Conservation (phyloP, 1,140 invertebrate genomes). For the Papilio polytes region DNA sequence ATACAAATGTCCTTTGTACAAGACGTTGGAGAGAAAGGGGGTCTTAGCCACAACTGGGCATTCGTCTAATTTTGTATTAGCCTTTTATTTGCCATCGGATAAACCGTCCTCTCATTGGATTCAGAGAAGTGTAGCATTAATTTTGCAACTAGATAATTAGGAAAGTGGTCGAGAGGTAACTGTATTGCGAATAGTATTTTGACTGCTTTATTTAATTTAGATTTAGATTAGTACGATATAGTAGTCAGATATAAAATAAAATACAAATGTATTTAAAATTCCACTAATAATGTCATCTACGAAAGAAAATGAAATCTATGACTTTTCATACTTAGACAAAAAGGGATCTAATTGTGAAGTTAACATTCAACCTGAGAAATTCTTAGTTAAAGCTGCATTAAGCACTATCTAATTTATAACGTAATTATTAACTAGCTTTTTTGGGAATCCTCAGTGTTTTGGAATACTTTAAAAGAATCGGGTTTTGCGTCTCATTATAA, state of each 20-base stretch:
- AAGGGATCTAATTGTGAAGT: not conserved
- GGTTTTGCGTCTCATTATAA: not conserved
- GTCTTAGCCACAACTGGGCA: conserved; percentile 94
- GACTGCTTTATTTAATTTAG: not conserved
- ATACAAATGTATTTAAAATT: not conserved
- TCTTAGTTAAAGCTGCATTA: not conserved
- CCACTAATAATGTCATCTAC: no score
- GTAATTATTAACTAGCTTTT: not conserved
- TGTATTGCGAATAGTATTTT: not conserved
- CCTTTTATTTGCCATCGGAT: conserved; percentile 89
- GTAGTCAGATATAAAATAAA: not conserved
- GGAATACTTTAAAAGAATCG: not conserved
- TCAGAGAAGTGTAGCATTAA: conserved; percentile 92
- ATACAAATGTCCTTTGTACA: conserved; percentile 94
- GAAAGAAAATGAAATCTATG: not conserved
- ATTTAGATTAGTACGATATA: not conserved
- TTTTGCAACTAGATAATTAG: conserved; percentile 92
- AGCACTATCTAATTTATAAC: not conserved
- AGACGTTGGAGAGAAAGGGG: conserved; percentile 93
- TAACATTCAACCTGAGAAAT: not conserved
- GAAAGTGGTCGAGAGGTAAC: not conserved
- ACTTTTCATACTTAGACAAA: not conserved
- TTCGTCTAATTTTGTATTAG: conserved; percentile 95
- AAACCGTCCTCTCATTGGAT: conserved; percentile 92
- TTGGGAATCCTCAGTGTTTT: not conserved